Evolutionary conservation across 2,888 invertebrate genomes (phyloP).

Genomic region (Mesorhabditis sp.): DNA sequence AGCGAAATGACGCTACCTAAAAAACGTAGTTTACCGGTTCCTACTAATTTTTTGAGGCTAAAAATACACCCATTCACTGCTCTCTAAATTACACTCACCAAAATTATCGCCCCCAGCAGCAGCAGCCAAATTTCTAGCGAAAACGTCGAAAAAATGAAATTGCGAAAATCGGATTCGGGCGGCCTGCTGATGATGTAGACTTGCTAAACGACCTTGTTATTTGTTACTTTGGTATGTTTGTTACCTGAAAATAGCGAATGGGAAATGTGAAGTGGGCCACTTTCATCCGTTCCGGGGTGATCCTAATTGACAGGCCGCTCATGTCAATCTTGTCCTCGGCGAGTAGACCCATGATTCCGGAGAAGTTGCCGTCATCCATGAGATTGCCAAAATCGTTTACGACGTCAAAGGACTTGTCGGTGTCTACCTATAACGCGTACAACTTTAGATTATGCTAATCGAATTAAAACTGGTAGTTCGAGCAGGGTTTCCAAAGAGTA

Average conservation of each 20-base stretch:
- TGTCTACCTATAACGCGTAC: conserved; percentile 24
- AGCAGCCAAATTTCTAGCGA: conserved; percentile 25
- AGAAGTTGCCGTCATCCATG: conserved; percentile 28
- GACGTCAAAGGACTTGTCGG: conserved; percentile 25
- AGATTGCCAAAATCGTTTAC: conserved; percentile 32
- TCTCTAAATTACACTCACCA: conserved; percentile 6
- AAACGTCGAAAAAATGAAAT: conserved; percentile 37
- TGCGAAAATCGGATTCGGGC: conserved; percentile 30
- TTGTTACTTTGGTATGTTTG: not conserved
- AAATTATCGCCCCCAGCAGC: conserved; percentile 26
- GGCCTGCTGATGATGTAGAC: conserved; percentile 35
- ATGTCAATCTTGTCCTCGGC: conserved; percentile 36
- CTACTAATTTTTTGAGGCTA: not conserved
- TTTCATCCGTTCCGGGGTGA: conserved; percentile 34
- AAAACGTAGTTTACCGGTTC: not conserved
- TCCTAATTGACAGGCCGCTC: conserved; percentile 36
- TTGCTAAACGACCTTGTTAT: conserved; percentile 22
- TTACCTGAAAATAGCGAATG: conserved; percentile 31
- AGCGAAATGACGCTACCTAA: not conserved
- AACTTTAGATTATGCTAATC: not conserved
- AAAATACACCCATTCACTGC: not conserved
- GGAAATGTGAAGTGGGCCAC: conserved; percentile 41
- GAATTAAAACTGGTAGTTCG: no score
- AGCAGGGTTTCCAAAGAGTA: no score
- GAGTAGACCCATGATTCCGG: conserved; percentile 38